phyloP scores from a whole-genome alignment of 2,888 invertebrate genomes.

The Dasypogon diadema region DNA sequence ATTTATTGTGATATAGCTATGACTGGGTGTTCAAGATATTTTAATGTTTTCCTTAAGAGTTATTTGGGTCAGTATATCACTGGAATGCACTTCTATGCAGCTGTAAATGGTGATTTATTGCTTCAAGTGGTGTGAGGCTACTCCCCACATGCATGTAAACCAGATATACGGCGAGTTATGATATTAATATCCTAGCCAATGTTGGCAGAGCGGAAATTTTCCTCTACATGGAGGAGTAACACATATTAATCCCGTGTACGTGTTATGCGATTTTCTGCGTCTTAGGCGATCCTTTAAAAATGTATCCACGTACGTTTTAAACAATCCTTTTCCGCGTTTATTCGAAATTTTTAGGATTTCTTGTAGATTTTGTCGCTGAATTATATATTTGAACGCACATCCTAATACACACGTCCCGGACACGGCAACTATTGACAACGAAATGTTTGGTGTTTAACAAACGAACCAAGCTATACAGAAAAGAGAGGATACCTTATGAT shows the following conservation, averaged over 20 bases:
- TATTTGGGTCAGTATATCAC: constrained; percentile 41
- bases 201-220: constrained; percentile 15
- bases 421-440: constrained; percentile 48
- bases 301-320: background rate
- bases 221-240: constrained; percentile 1
- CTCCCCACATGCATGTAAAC: background rate
- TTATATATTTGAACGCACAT: constrained; percentile 23
- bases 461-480: constrained; percentile 24
- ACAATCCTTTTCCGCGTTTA: background rate
- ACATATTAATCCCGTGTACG: background rate
- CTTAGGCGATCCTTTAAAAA: background rate
- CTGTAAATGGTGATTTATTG: constrained; percentile 21
- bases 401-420: constrained; percentile 34
- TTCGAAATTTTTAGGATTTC: background rate
- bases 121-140: constrained; percentile 1
- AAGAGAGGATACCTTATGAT: constrained; percentile 30
- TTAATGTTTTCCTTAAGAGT: constrained; percentile 9
- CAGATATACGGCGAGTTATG: background rate
- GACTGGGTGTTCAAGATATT: background rate
- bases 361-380: constrained; percentile 9
- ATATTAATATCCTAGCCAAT: constrained; percentile 20
- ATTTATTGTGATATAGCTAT: background rate
- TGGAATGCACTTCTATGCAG: constrained; percentile 39
- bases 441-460: constrained; percentile 39
- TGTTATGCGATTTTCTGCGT: background rate